These are phyloP conservation scores for Mesodorylaimus sp. DNA, from an alignment of 2,888 invertebrate genomes.

Conservation along the genomic window DNA sequence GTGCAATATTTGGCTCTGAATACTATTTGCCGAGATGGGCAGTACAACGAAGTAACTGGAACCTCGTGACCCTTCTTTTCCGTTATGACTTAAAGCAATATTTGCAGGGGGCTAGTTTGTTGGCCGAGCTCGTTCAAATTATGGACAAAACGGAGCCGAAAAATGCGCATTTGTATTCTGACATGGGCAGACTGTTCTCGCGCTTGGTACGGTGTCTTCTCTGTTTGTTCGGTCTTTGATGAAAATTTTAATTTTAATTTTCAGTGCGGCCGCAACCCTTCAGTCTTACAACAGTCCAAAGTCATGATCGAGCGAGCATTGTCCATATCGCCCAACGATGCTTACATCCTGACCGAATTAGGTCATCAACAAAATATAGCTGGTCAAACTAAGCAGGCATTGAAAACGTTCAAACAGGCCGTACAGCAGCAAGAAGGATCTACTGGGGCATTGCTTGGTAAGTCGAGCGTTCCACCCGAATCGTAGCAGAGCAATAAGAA, in stretches of 20 bases:
- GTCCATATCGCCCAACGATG: conserved; percentile 48
- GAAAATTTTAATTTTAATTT: conserved; percentile 13
- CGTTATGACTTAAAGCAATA: neutral
- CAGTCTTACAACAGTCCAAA: conserved; percentile 52
- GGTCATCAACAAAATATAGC: conserved; percentile 59
- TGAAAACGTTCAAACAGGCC: conserved; percentile 56
- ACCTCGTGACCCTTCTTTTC: neutral
- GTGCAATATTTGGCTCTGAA: conserved; percentile 47
- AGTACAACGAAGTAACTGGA: conserved; percentile 43
- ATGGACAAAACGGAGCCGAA: conserved; percentile 55
- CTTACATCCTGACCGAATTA: conserved; percentile 56
- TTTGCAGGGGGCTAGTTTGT: conserved; percentile 41
- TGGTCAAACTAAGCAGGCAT: conserved; percentile 56
- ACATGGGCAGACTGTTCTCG: conserved; percentile 46
- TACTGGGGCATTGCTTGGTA: conserved; percentile 46
- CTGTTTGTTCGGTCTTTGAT: conserved; percentile 25
- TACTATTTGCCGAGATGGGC: conserved; percentile 54
- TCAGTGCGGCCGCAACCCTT: conserved; percentile 37
- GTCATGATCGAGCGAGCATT: conserved; percentile 59
- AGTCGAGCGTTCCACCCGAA: conserved; percentile 11
- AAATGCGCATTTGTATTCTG: conserved; percentile 51
- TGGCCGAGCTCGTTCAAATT: conserved; percentile 48
- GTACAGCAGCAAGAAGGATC: conserved; percentile 66
- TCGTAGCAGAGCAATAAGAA: conserved; percentile 11
- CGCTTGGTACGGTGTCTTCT: conserved; percentile 44